Percentiles rank a stretch among this genome's conserved stretches.
Conservation (phyloP, 2,113 vertebrate genomes). For the Leptodactylus fuscus region DNA sequence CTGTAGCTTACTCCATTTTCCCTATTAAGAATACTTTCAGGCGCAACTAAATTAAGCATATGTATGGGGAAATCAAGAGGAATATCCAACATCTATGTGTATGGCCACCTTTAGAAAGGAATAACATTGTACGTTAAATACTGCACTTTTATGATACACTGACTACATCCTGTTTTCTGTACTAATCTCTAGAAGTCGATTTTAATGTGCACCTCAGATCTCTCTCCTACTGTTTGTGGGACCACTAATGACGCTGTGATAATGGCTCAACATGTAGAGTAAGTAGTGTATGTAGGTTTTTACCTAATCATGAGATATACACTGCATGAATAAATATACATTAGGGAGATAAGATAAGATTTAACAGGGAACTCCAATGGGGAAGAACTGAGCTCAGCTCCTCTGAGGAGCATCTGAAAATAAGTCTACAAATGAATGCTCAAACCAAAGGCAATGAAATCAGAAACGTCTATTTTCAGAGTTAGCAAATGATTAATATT, state of each 20-base stretch:
- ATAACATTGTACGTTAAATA: no score
- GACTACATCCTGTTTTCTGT: no score
- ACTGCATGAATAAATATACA: not conserved
- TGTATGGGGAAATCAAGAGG: no score
- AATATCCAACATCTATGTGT: no score
- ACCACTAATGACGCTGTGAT: not conserved
- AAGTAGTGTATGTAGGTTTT: not conserved
- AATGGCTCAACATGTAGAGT: not conserved
- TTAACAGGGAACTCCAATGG: not conserved
- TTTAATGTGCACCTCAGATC: not conserved
- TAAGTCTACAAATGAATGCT: not conserved
- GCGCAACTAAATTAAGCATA: no score
- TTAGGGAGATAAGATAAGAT: conserved; percentile 1
- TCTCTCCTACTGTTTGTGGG: not conserved
- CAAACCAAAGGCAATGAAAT: not conserved
- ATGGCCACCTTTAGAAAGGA: no score
- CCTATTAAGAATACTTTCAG: no score
- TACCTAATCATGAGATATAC: not conserved
- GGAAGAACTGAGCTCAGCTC: not conserved
- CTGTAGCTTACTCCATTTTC: no score
- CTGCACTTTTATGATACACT: no score
- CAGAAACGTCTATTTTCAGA: not conserved
- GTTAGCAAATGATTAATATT: not conserved
- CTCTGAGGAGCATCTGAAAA: not conserved
- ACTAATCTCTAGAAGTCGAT: no score